Conservation (phyloP, 53 echinoderm and acorn worm species). For the Crossaster papposus region DNA sequence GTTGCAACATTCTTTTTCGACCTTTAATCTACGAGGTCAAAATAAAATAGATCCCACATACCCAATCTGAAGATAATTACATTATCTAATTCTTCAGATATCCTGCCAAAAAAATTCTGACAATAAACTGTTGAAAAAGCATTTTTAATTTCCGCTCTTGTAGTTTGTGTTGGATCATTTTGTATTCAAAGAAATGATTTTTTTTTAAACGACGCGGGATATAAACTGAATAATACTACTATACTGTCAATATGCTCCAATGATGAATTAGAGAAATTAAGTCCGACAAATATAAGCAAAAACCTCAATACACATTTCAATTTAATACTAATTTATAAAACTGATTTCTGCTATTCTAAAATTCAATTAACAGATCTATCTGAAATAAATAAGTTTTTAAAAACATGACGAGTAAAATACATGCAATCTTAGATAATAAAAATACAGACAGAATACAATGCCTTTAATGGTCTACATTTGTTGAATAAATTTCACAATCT, state of each 20-base stretch:
- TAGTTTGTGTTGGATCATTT: too few relatives aligned
- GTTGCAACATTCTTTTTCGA: too few relatives aligned
- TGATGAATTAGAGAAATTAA: not conserved
- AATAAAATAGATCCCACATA: too few relatives aligned
- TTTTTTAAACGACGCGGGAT: too few relatives aligned
- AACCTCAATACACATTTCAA: not conserved
- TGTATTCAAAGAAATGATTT: too few relatives aligned
- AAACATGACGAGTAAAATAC: not conserved
- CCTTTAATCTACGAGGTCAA: too few relatives aligned
- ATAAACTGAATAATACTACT: not conserved
- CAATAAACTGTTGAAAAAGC: too few relatives aligned
- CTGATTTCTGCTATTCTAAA: not conserved
- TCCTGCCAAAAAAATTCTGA: too few relatives aligned
- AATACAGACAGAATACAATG: not conserved
- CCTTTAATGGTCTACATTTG: not conserved
- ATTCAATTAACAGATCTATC: not conserved
- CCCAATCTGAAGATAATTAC: too few relatives aligned
- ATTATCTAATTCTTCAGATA: too few relatives aligned
- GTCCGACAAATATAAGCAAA: not conserved
- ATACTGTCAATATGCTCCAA: not conserved
- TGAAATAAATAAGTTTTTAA: slow-evolving; percentile 15
- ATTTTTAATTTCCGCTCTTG: too few relatives aligned
- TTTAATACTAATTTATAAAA: not conserved
- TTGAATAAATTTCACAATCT: not conserved
- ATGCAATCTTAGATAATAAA: slow-evolving; percentile 4